These are phyloP conservation scores for Lasioglossum figueresi DNA, from an alignment of 2,888 invertebrate genomes.

Conservation along the genomic window DNA sequence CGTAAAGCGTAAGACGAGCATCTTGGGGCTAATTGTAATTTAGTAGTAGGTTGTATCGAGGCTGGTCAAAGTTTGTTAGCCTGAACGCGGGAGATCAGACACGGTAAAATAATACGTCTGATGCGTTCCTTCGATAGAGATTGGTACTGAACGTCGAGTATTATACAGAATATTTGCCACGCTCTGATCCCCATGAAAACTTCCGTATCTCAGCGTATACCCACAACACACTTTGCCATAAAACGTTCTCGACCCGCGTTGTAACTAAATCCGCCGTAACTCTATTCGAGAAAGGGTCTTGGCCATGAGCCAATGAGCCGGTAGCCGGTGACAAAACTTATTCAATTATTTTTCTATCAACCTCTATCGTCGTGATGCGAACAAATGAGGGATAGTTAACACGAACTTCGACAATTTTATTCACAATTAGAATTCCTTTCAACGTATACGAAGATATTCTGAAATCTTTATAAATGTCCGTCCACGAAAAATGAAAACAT, in stretches of 20 bases:
- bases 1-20: not conserved
- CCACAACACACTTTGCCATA: not conserved
- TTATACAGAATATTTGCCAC: not conserved
- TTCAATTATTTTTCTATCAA: conserved; percentile 58
- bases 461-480: not conserved
- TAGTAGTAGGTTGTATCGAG: too few relatives aligned
- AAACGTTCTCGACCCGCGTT: not conserved
- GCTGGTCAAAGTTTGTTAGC: not conserved
- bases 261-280: conserved; percentile 31
- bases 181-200: not conserved
- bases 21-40: not conserved
- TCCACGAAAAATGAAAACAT: not conserved
- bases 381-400: conserved; percentile 31
- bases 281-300: conserved; percentile 15
- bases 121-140: not conserved
- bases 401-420: conserved; percentile 52
- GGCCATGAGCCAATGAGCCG: conserved; percentile 24
- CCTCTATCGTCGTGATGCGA: not conserved
- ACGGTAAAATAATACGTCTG: too few relatives aligned
- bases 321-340: conserved; percentile 23
- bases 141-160: not conserved
- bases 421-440: too few relatives aligned
- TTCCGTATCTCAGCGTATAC: not conserved
- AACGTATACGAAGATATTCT: not conserved
- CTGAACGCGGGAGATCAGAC: not conserved